Conservation (phyloP, 2,797 vertebrate species). For the Chromobotia macracanthus region DNA sequence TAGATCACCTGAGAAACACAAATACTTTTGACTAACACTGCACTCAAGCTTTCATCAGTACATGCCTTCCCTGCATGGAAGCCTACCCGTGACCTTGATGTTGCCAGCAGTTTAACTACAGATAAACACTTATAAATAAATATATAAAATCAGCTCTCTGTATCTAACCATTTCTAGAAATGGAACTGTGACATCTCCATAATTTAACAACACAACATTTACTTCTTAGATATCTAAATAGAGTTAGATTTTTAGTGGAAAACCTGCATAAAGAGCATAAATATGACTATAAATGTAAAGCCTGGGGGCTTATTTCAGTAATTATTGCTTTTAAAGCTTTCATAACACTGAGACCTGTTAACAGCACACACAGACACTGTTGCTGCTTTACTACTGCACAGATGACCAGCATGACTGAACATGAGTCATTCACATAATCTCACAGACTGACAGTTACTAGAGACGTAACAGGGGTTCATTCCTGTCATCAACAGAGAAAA, state of each 20-base stretch:
- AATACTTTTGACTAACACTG: not conserved
- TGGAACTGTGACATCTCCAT: not conserved
- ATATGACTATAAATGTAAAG: not conserved
- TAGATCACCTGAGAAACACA: not conserved
- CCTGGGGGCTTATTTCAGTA: not conserved
- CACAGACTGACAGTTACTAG: constrained; percentile 17
- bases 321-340: not conserved
- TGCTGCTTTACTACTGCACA: constrained; percentile 1
- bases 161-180: no score
- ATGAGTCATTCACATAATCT: constrained; percentile 13
- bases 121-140: not conserved
- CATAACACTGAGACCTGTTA: not conserved
- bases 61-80: no score
- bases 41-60: no score
- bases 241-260: not conserved
- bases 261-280: not conserved
- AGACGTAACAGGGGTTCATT: not conserved
- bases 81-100: no score
- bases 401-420: constrained; percentile 5
- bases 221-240: not conserved
- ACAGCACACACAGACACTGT: not conserved
- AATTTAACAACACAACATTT: not conserved
- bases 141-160: not conserved
- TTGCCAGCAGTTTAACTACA: not conserved
- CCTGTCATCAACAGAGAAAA: not conserved